phyloP scores from a whole-genome alignment of 1,140 invertebrate species.

The Lordiphosa clarofinis region DNA sequence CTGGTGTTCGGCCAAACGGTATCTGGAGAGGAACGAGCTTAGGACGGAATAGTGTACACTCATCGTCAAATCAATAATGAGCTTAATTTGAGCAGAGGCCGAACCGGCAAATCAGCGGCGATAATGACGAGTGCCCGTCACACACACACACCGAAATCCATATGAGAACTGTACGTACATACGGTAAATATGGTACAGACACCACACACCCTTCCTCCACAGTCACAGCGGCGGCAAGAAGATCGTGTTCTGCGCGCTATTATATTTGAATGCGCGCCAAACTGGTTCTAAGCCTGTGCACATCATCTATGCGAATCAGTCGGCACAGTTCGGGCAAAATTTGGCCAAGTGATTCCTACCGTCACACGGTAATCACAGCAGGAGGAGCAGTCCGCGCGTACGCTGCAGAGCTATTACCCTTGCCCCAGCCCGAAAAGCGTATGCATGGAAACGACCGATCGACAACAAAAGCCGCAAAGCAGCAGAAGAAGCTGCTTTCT shows the following conservation, averaged over 20 bases:
- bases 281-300: not conserved
- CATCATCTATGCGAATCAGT: constrained; percentile 5
- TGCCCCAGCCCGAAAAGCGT: constrained; percentile 6
- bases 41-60: constrained; percentile 2
- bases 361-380: constrained; percentile 15
- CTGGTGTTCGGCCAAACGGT: constrained; percentile 1
- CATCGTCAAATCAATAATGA: constrained; percentile 10
- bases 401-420: constrained; percentile 14
- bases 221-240: not conserved
- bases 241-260: constrained; percentile 1
- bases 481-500: constrained; percentile 16
- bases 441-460: constrained; percentile 10
- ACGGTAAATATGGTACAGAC: too few species aligned
- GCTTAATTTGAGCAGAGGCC: constrained; percentile 16
- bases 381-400: constrained; percentile 2
- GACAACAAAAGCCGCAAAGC: constrained; percentile 13
- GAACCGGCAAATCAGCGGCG: constrained; percentile 11
- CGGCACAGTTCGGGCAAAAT: constrained; percentile 4
- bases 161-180: not conserved
- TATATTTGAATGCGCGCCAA: constrained; percentile 3
- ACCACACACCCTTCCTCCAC: too few species aligned
- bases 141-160: not conserved
- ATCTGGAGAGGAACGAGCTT: not conserved
- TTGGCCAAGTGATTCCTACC: constrained; percentile 15
- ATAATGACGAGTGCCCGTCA: constrained; percentile 5